phyloP scores from a whole-genome alignment of 2,888 invertebrate genomes.

The Choreutis nemorana region DNA sequence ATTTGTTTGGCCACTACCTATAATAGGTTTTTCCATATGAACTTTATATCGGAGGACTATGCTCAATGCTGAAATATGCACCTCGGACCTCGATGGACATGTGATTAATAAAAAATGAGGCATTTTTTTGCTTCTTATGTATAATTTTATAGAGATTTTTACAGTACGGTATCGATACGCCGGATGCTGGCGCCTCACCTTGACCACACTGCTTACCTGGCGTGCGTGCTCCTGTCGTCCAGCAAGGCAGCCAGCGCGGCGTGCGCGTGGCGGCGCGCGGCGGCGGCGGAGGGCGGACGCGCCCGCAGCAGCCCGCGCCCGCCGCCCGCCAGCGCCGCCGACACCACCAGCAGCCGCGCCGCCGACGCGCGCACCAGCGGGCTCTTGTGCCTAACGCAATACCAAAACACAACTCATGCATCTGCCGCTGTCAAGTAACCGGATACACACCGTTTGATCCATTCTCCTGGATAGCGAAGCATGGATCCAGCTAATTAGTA shows the following conservation, averaged over 20 bases:
- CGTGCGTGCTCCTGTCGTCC: slow-evolving; percentile 59
- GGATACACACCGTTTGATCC: too few relatives aligned
- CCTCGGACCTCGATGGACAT: too few relatives aligned
- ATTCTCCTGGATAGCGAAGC: too few relatives aligned
- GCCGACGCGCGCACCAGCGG: slow-evolving; percentile 71
- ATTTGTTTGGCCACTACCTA: too few relatives aligned
- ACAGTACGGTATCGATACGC: background rate
- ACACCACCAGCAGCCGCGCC: slow-evolving; percentile 69
- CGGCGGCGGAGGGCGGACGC: slow-evolving; percentile 49
- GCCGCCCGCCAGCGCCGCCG: slow-evolving; percentile 71
- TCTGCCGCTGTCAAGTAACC: too few relatives aligned
- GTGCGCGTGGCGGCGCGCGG: slow-evolving; percentile 52
- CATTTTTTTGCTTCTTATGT: too few relatives aligned
- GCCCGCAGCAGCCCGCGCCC: slow-evolving; percentile 61
- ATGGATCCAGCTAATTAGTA: too few relatives aligned
- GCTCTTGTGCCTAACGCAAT: slow-evolving; percentile 67
- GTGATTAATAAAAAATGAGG: too few relatives aligned
- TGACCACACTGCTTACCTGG: slow-evolving; percentile 28
- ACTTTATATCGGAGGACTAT: too few relatives aligned
- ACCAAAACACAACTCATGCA: too few relatives aligned
- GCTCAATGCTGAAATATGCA: too few relatives aligned
- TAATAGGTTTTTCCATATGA: too few relatives aligned
- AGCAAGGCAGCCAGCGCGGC: slow-evolving; percentile 53
- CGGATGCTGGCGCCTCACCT: background rate
- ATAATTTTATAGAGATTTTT: background rate